phyloP scores from a whole-genome alignment of 2,797 vertebrate species.

The Syngnathus rostellatus region DNA sequence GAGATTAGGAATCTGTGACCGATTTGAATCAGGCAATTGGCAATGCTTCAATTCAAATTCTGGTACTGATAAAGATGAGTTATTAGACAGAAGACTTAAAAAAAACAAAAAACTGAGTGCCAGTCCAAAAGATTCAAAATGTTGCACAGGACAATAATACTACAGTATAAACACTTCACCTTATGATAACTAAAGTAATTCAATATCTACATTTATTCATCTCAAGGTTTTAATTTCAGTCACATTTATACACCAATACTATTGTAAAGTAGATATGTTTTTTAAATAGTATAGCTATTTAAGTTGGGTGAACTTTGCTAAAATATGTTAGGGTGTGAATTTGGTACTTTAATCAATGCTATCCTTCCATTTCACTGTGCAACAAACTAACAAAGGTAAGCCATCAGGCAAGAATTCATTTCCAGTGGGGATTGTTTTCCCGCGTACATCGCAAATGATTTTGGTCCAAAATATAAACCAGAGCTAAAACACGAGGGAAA shows the following conservation, averaged over 20 bases:
- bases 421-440: constrained; percentile 40
- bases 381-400: constrained; percentile 47
- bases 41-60: neutral
- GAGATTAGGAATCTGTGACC: constrained; percentile 19
- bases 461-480: constrained; percentile 60
- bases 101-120: no score
- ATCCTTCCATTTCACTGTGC: constrained; percentile 53
- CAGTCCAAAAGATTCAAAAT: neutral
- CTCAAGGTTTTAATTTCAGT: no score
- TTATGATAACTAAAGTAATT: neutral
- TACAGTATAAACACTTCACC: neutral
- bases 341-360: constrained; percentile 32
- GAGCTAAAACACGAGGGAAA: constrained; percentile 64
- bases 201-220: no score
- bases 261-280: no score
- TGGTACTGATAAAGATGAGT: neutral
- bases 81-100: neutral
- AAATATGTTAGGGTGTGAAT: constrained; percentile 1
- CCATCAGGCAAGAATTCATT: constrained; percentile 44
- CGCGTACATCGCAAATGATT: constrained; percentile 34
- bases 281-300: neutral
- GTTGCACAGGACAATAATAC: neutral
- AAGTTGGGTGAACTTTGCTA: neutral
- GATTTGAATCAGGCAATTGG: constrained; percentile 10
- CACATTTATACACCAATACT: neutral